Evolutionary conservation across 2,888 invertebrate genomes (phyloP), one percentile per base, ranked within the genome.

Genomic region (Pecten maximus): DNA sequence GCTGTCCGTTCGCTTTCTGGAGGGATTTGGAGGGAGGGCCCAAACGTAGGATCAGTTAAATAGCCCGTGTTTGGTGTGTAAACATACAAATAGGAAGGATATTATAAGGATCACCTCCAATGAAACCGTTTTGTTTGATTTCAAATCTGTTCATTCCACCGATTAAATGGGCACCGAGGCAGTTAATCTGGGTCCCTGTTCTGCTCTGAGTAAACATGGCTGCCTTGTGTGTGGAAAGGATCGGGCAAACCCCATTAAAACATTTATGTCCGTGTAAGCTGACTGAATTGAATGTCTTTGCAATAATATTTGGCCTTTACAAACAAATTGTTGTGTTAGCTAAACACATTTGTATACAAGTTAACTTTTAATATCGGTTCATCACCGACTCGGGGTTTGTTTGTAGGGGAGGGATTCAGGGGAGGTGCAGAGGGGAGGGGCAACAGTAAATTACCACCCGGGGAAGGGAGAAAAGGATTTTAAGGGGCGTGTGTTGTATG

Each of bases 71-170:
- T 19, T 60, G 28, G 87, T 50, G 87, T 88, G 91, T 91, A 91
- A 91, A 91, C 89, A 91, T 89, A 88, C 91, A 89, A 39, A 44
- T 35, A 60, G 74, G 88, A 91, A 40, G 60, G 50, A 86, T 87
- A 90, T 88, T 48, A 88, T 50, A 48, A 87, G 89, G 88, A 88
- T 89, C 87, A 89, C 60, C 74, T 91, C 91, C 89, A 89, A 88
- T 50, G 74, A 86, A 89, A 60, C 44, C 50, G 86, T 88, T 89
- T 91, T 89, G 91, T 91, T 87, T 54, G 74, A 87, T 91, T 91
- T 89, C 60, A 89, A 91, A 91, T 91, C 89, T 91, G 91, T 89
- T 87, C 89, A 91, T 89, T 91, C 50, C 87, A 91, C 87, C 91
- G 87, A 87, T 87, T 74, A 87, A 91, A 89, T 88, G 91, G 88